Conservation (phyloP, 2,797 vertebrate species). For the Amazonetta brasiliensis region DNA sequence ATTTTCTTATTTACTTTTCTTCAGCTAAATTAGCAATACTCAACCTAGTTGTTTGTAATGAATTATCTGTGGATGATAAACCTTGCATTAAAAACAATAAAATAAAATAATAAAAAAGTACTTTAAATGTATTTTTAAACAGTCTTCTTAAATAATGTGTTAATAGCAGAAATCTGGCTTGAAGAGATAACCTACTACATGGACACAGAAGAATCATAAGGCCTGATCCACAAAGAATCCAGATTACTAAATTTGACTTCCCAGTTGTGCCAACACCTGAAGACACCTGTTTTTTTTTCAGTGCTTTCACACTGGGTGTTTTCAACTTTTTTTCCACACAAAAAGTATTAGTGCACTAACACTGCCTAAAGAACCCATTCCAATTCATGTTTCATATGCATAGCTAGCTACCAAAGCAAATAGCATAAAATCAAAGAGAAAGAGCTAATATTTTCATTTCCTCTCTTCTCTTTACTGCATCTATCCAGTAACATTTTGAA, state of each 20-base stretch:
- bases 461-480: background rate
- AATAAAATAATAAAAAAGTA: background rate
- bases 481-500: background rate
- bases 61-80: background rate
- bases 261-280: fast-evolving
- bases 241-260: background rate
- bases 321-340: background rate
- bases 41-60: background rate
- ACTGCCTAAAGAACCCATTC: background rate
- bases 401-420: background rate
- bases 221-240: background rate
- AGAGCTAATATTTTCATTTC: background rate
- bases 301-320: background rate
- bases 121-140: background rate
- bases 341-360: background rate
- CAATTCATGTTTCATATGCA: background rate
- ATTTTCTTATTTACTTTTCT: background rate
- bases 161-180: background rate
- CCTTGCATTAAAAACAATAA: background rate
- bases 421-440: background rate
- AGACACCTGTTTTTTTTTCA: background rate
- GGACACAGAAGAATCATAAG: background rate
- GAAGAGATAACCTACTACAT: background rate
- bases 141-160: background rate
- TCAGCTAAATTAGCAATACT: background rate